Conservation (phyloP, 1,140 invertebrate species). For the Leptopilina clavipes region DNA sequence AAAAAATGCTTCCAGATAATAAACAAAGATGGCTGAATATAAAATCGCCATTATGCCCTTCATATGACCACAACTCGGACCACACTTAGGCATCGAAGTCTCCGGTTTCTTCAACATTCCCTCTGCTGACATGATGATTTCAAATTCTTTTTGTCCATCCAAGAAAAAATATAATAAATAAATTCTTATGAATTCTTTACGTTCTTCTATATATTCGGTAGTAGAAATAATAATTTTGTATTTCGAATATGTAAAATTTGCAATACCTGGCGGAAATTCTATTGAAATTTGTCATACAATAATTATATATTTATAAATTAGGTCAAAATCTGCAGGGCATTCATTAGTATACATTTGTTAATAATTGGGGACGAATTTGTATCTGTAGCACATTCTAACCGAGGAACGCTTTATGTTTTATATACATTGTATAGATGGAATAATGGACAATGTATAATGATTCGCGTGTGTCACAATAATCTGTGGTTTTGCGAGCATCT, state of each 20-base stretch:
- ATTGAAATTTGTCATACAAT: too few relatives aligned
- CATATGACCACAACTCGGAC: background rate
- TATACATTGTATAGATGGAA: background rate
- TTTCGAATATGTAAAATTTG: too few relatives aligned
- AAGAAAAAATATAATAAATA: too few relatives aligned
- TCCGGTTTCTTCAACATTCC: conserved; percentile 20
- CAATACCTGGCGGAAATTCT: too few relatives aligned
- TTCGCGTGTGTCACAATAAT: conserved; percentile 14
- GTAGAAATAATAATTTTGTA: too few relatives aligned
- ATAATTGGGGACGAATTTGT: background rate
- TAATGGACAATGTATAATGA: conserved; percentile 14
- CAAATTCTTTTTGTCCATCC: too few relatives aligned
- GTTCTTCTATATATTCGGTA: too few relatives aligned
- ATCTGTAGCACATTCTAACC: background rate
- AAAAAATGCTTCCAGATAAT: conserved; percentile 26
- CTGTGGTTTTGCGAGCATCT: conserved; percentile 1
- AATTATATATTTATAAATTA: background rate
- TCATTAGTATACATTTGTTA: background rate
- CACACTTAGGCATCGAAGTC: conserved; percentile 23
- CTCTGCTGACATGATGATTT: background rate
- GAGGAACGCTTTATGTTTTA: background rate
- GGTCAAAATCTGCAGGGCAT: conserved; percentile 3
- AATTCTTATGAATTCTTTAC: too few relatives aligned
- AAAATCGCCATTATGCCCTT: conserved; percentile 23
- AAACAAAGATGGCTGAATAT: conserved; percentile 16